Evolutionary conservation across 2,113 vertebrate genomes (phyloP), one percentile per base, ranked within the genome.

Genomic region (Genyomyrus donnyi): DNA sequence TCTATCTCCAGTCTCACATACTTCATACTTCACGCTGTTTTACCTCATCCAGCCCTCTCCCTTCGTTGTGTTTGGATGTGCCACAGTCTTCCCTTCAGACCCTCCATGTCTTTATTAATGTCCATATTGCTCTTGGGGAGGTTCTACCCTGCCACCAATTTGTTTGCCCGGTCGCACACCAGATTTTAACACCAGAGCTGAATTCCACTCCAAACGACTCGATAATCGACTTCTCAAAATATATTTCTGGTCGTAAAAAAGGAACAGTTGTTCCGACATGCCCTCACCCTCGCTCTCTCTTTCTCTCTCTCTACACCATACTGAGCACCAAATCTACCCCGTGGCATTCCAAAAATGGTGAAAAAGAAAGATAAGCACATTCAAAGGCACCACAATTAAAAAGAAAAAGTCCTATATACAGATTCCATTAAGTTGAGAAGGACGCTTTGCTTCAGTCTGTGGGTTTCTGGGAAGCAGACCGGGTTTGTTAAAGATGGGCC

Each of bases 221-320:
- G 46, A 87, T 58, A 88, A 88, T 39, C 66, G 50, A 88, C 49
- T 66, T 88, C 35, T 62, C 49, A 9, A 87, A n/a, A 88, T 62
- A 87, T 31, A 87, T 46, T 45, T 87, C 49, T 52, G 24, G 56
- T 31, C 21, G 31, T 27, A 24, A 88, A 88, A 88, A 66, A 62
- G 56, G 39, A 42, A 45, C 52, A 42, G 87, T 35, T 53, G 53
- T 66, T 45, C 35, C 42, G 50, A 66, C 87, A 62, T n/a, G 39
- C 53, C 56, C 56, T 66, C 31, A 62, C 42, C 39, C 35, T 5
- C 84, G 3, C 39, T 21, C 45, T 8, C 17, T 21, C 21, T 58
- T 7, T 62, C 31, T 19, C 87, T 3, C 86, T 27, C 86, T 3
- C 27, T 56, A 56, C 52, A 10, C 27, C 35, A 35, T 24, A 45